Conservation (phyloP, 2,113 vertebrate species). For the Oxyruncus cristatus region DNA sequence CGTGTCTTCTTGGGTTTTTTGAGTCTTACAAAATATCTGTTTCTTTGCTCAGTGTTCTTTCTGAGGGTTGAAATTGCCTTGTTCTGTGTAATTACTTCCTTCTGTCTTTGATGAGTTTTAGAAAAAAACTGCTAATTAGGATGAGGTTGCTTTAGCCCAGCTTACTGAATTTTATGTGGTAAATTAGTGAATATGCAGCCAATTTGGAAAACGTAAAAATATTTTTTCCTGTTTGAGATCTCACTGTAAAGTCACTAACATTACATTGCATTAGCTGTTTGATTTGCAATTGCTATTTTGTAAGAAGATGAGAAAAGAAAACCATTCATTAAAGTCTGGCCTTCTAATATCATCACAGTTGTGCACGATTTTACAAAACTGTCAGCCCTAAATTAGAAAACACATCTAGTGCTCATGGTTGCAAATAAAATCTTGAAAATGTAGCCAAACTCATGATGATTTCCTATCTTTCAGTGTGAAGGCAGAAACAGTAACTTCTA, state of each 20-base stretch:
- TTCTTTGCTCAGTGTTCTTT: neutral
- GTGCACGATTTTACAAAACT: neutral
- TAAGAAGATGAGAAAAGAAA: neutral
- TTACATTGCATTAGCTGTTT: neutral
- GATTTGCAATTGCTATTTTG: neutral
- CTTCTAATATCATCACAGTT: neutral
- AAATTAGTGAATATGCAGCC: neutral
- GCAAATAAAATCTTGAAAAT: neutral
- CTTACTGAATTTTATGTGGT: neutral
- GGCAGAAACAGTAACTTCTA: neutral
- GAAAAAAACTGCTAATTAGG: neutral
- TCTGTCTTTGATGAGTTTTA: neutral
- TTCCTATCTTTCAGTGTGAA: neutral
- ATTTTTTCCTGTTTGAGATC: neutral
- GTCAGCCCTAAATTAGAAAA: neutral
- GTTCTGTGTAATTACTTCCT: neutral
- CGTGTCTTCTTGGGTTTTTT: neutral
- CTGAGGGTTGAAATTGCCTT: neutral
- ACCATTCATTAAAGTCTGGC: neutral
- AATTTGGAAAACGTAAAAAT: neutral
- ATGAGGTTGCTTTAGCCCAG: neutral
- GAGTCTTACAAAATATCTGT: neutral
- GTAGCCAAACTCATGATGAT: neutral
- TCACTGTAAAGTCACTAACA: neutral
- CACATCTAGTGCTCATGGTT: neutral